Conservation (phyloP, 2,797 vertebrate species). For the Delichon dasypus region DNA sequence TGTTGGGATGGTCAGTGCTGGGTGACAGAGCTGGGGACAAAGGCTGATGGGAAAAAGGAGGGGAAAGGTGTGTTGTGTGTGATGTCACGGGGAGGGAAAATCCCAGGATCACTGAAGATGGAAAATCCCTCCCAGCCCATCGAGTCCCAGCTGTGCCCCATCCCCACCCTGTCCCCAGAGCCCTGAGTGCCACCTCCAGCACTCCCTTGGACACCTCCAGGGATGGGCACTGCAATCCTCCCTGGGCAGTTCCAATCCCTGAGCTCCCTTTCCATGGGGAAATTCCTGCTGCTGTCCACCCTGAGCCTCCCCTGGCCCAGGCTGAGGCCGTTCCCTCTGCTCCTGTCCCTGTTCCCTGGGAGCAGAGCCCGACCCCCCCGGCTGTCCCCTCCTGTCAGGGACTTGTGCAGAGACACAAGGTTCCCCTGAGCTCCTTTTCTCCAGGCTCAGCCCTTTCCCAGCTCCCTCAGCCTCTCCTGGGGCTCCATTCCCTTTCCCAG, state of each 20-base stretch:
- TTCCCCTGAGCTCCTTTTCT: background rate
- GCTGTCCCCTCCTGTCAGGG: background rate
- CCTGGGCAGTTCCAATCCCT: too few relatives aligned
- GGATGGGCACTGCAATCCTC: too few relatives aligned
- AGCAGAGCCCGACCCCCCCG: too few relatives aligned
- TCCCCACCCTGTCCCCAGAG: too few relatives aligned
- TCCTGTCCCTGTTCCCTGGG: too few relatives aligned
- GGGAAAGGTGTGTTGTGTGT: accelerated
- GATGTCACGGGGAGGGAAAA: background rate
- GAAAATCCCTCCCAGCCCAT: accelerated
- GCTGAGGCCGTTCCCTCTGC: too few relatives aligned
- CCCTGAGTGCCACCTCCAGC: too few relatives aligned
- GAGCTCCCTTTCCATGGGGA: too few relatives aligned
- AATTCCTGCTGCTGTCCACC: too few relatives aligned
- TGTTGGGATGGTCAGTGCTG: background rate
- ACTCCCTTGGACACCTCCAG: too few relatives aligned
- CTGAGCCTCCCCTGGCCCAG: too few relatives aligned
- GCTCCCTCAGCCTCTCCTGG: background rate
- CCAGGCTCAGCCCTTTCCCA: background rate
- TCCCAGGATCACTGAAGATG: background rate
- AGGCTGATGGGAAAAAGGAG: background rate
- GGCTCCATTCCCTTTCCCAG: background rate
- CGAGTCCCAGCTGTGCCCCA: too few relatives aligned
- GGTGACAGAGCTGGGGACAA: background rate
- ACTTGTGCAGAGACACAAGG: background rate